Percentiles rank a stretch among this genome's conserved stretches.
These are phyloP conservation scores for Pleuronectes platessa DNA, from an alignment of 2,113 vertebrate species.

Conservation along the genomic window DNA sequence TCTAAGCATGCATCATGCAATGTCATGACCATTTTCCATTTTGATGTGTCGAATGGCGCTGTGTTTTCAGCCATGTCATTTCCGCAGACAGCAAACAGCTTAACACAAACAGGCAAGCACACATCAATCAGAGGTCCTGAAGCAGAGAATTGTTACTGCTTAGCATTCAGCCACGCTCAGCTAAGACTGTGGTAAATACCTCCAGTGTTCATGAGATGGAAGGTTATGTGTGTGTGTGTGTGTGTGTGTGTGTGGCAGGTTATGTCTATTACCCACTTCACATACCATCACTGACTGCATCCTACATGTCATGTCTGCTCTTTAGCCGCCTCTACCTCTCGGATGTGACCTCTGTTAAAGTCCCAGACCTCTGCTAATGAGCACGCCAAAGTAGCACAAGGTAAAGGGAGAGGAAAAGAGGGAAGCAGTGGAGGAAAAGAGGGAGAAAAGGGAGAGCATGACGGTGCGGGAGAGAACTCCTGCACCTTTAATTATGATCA, in stretches of 20 bases:
- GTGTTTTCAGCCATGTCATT: conserved; percentile 80
- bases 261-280: conserved; percentile 49
- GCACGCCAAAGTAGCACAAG: conserved; percentile 47
- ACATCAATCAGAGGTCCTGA: conserved; percentile 81
- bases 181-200: conserved; percentile 79
- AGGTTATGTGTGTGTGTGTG: conserved; percentile 36
- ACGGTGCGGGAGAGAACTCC: conserved; percentile 84
- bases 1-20: conserved; percentile 60
- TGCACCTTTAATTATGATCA: conserved; percentile 98
- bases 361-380: conserved; percentile 65
- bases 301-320: conserved; percentile 56
- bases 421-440: conserved; percentile 18
- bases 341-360: conserved; percentile 65
- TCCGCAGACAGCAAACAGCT: conserved; percentile 77
- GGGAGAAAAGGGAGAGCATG: conserved; percentile 34
- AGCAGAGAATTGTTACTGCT: conserved; percentile 77
- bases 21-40: conserved; percentile 64
- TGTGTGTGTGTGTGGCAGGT: conserved; percentile 15
- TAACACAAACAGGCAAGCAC: conserved; percentile 79
- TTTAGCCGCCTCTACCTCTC: conserved; percentile 51
- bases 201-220: conserved; percentile 58
- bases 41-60: conserved; percentile 66
- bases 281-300: conserved; percentile 30
- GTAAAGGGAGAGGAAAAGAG: conserved; percentile 45
- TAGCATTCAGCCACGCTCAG: conserved; percentile 71